Evolutionary conservation across 2,797 vertebrate genomes (phyloP).

Genomic region (Meriones psammophilus): DNA sequence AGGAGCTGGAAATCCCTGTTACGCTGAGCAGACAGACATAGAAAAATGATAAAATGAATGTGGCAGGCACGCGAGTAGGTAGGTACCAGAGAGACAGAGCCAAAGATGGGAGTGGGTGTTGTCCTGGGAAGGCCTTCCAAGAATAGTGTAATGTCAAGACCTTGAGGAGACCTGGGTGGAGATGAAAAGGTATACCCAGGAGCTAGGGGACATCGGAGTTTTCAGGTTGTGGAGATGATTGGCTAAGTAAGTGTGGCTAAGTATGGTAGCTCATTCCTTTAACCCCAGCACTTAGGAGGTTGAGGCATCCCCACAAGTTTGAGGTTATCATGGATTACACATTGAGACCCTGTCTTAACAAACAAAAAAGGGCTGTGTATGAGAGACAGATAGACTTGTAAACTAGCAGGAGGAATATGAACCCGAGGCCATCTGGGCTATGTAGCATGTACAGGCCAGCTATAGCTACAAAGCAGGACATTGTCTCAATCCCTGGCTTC

Average conservation of each 20-base stretch:
- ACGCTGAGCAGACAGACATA: not conserved
- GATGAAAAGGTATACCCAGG: not conserved
- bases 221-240: not conserved
- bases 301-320: too few species aligned
- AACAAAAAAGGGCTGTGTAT: not conserved
- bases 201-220: not conserved
- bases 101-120: not conserved
- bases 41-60: not conserved
- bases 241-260: not conserved
- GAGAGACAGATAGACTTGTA: not conserved
- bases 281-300: too few species aligned
- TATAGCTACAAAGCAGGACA: not conserved
- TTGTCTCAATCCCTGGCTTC: not conserved
- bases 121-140: not conserved
- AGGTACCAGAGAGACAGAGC: not conserved
- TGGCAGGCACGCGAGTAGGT: not conserved
- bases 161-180: not conserved
- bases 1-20: not conserved
- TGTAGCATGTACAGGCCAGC: not conserved
- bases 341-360: not conserved
- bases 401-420: not conserved
- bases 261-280: not conserved
- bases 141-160: not conserved
- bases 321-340: not conserved
- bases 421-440: not conserved